These are phyloP conservation scores for Rhopalosiphum nymphaeae DNA, from an alignment of 2,888 invertebrate genomes.

Conservation along the genomic window DNA sequence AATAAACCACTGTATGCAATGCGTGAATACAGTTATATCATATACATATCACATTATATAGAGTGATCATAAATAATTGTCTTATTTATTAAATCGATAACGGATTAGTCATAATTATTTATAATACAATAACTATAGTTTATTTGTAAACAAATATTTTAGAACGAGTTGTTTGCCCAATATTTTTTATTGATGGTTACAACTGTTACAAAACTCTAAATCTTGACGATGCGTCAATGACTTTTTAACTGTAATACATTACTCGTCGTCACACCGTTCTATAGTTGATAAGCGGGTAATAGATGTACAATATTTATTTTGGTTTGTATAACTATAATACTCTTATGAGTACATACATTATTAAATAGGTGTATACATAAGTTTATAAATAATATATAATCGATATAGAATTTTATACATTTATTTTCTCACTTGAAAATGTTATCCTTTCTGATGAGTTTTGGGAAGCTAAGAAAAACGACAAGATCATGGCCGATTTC, in stretches of 20 bases:
- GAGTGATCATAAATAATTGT: not conserved
- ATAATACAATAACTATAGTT: not conserved
- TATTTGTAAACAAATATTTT: not conserved
- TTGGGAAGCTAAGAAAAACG: not conserved
- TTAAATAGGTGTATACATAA: not conserved
- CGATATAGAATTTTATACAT: not conserved
- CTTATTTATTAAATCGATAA: not conserved
- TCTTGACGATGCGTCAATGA: not conserved
- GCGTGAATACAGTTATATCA: not conserved
- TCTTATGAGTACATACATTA: not conserved
- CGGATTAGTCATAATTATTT: not conserved
- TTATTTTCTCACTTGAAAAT: not conserved
- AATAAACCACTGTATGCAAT: not conserved
- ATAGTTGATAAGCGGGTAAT: not conserved
- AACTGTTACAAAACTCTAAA: not conserved
- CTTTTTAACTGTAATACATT: not conserved
- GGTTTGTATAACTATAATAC: not conserved
- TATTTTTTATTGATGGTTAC: not conserved
- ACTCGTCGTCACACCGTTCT: not conserved
- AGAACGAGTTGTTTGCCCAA: not conserved
- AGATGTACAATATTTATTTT: not conserved
- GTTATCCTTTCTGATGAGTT: not conserved
- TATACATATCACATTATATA: not conserved
- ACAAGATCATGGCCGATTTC: not conserved
- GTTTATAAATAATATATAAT: not conserved